Percentiles rank a stretch among this genome's conserved stretches.
phyloP scores from a whole-genome alignment of 2,888 invertebrate species.

The Habroteleia sp. region DNA sequence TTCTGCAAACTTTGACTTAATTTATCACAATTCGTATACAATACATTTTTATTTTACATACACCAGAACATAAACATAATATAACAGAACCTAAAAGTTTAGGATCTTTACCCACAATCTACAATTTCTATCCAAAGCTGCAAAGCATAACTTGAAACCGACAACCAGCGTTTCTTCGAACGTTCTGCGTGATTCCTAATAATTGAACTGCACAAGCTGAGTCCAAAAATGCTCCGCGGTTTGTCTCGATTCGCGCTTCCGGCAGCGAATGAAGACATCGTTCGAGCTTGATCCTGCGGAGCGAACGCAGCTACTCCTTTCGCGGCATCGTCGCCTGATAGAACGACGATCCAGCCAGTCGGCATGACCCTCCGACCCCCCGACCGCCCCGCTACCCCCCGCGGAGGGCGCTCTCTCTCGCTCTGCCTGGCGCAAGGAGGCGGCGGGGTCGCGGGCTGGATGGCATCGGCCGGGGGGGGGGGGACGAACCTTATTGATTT shows the following conservation, averaged over 20 bases:
- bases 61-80: too few relatives aligned
- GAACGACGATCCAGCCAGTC: slow-evolving; percentile 73
- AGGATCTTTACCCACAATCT: too few relatives aligned
- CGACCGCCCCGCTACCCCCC: slow-evolving; percentile 67
- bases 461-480: slow-evolving; percentile 72
- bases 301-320: slow-evolving; percentile 56
- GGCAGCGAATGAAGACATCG: slow-evolving; percentile 32
- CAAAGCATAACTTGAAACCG: too few relatives aligned
- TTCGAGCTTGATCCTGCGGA: slow-evolving; percentile 20
- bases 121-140: too few relatives aligned
- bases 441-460: slow-evolving; percentile 74
- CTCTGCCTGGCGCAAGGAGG: slow-evolving; percentile 50
- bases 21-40: too few relatives aligned
- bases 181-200: too few relatives aligned
- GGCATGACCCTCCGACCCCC: slow-evolving; percentile 69
- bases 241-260: slow-evolving; percentile 1
- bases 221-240: background rate
- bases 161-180: too few relatives aligned
- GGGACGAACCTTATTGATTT: slow-evolving; percentile 85
- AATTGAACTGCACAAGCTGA: too few relatives aligned
- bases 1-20: too few relatives aligned
- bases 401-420: slow-evolving; percentile 38
- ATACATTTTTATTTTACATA: too few relatives aligned
- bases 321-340: slow-evolving; percentile 72
- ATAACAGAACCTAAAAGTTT: too few relatives aligned